Evolutionary conservation across 2,113 vertebrate species (phyloP).

Genomic region (Choloepus hoffmanni): DNA sequence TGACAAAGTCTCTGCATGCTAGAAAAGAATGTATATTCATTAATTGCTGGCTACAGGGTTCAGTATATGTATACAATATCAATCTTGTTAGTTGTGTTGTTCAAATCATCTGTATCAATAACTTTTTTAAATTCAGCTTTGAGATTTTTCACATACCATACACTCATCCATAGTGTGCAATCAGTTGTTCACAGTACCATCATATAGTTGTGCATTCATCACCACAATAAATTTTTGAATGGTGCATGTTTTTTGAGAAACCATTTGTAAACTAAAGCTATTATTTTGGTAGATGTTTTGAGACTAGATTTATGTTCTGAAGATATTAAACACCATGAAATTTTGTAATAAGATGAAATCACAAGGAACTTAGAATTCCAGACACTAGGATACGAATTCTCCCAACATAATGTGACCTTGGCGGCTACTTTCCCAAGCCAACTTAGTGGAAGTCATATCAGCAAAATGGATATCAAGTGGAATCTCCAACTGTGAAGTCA

Average conservation of each 20-base stretch:
- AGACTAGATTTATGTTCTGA: not conserved
- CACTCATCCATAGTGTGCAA: too few relatives aligned
- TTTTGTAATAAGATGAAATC: not conserved
- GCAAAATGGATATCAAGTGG: not conserved
- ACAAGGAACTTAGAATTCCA: not conserved
- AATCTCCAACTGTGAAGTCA: conserved; percentile 37
- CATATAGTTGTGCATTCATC: too few relatives aligned
- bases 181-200: too few relatives aligned
- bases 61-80: too few relatives aligned
- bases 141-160: too few relatives aligned
- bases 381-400: not conserved
- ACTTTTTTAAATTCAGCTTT: too few relatives aligned
- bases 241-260: not conserved
- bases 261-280: not conserved
- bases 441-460: not conserved
- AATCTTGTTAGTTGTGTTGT: too few relatives aligned
- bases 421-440: not conserved
- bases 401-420: not conserved
- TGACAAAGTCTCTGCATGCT: too few relatives aligned
- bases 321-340: not conserved
- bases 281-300: not conserved
- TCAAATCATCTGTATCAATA: too few relatives aligned
- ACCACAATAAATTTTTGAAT: too few relatives aligned
- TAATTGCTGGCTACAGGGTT: too few relatives aligned
- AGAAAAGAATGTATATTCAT: too few relatives aligned